Evolutionary conservation across 2,797 vertebrate species (phyloP), one percentile per base, ranked within the genome.

Genomic region (Fringilla coelebs): DNA sequence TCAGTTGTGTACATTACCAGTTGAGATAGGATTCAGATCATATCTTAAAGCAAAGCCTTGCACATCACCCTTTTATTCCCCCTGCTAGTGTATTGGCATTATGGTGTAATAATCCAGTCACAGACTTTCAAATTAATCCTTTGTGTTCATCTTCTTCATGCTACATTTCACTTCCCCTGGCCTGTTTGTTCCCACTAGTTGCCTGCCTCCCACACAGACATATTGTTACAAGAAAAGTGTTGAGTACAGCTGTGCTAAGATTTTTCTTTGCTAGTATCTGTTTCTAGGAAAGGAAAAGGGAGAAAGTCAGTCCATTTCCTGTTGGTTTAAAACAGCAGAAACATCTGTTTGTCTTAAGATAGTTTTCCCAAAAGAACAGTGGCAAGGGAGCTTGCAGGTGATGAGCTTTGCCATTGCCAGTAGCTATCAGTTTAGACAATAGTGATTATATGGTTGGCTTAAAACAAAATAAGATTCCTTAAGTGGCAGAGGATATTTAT

Each of bases 281-380:
- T 95, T 95, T 96, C 96, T 96, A 97, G 93, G 93, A 97, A 96
- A 95, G 96, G 95, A 96, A 96, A 94, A 97, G 49, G 84, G 94
- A 96, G 95, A 96, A 96, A 97, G 78, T 96, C 92, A 95, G 91
- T 91, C 96, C 94, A 94, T 97, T 97, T 97, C 96, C 97, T 97
- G 97, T 97, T 95, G 89, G 93, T 96, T 96, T 96, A 84, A 95
- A 97, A 93, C 88, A 94, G 85, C 93, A 95, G 94, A 96, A 97
- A 97, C 97, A 97, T 97, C 96, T 97, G 97, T 92, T 96, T 90
- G 94, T 73, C 67, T 94, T 93, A 93, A 89, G 88, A 96, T 88
- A 93, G 93, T 93, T 95, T 96, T 97, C 96, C 95, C 84, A 77
- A 87, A 95, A 97, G 96, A 88, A 52, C 90, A 70, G 88, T 96